phyloP scores from a whole-genome alignment of 2,113 vertebrate species.

The Crotalus helleri region DNA sequence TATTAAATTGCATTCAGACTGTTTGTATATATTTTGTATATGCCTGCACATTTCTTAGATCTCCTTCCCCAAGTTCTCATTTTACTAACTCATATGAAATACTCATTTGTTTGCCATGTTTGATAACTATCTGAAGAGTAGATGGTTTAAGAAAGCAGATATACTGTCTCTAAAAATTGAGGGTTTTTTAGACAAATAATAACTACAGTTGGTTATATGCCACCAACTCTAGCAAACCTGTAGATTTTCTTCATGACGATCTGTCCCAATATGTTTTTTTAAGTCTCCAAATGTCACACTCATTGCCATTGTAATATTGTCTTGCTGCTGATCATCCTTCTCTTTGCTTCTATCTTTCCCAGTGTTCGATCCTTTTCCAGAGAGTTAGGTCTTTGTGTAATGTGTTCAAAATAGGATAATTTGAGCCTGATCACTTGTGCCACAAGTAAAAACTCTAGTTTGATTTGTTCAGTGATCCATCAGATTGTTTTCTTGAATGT shows the following conservation, averaged over 20 bases:
- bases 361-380: background rate
- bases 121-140: background rate
- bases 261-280: background rate
- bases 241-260: background rate
- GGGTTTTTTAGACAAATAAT: background rate
- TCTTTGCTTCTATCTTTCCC: background rate
- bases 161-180: background rate
- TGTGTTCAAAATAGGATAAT: background rate
- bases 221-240: background rate
- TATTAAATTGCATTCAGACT: background rate
- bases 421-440: background rate
- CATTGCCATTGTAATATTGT: background rate
- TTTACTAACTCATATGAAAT: background rate
- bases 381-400: background rate
- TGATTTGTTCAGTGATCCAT: background rate
- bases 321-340: background rate
- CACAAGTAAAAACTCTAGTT: background rate
- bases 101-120: background rate
- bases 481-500: background rate
- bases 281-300: background rate
- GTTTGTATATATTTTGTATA: background rate
- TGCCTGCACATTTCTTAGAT: background rate
- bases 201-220: background rate
- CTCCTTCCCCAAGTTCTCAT: background rate
- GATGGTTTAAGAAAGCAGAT: background rate